Conservation (phyloP, 53 echinoderm and acorn worm species). For the Henricia sp. region DNA sequence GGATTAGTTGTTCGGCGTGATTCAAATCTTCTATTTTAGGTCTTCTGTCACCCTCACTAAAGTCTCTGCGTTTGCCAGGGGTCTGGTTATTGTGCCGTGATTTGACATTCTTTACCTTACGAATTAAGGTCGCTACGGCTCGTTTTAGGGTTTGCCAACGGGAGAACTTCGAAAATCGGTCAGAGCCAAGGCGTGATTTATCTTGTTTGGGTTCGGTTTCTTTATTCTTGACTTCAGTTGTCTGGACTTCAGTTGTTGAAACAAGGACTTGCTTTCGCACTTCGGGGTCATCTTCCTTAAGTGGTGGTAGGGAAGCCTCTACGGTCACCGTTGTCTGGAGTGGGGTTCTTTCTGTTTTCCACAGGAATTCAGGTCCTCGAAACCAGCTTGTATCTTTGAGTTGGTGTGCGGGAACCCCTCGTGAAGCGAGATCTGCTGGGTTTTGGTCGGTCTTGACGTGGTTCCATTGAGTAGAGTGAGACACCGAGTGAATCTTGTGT, state of each 20-base stretch:
- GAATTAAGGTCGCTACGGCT: too few relatives aligned
- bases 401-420: slow-evolving; percentile 41
- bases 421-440: slow-evolving; percentile 53
- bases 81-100: too few relatives aligned
- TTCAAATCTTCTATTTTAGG: too few relatives aligned
- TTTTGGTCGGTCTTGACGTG: slow-evolving; percentile 53
- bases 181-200: not conserved
- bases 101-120: too few relatives aligned
- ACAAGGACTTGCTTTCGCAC: slow-evolving; percentile 19
- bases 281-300: slow-evolving; percentile 47
- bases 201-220: not conserved
- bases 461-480: slow-evolving; percentile 51
- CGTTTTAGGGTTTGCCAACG: slow-evolving; percentile 36
- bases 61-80: too few relatives aligned
- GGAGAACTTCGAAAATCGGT: slow-evolving; percentile 49
- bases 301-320: not conserved
- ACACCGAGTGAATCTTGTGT: slow-evolving; percentile 49
- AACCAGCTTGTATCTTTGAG: slow-evolving; percentile 35
- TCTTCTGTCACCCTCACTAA: too few relatives aligned
- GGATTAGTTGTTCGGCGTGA: not conserved
- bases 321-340: not conserved
- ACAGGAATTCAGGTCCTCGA: slow-evolving; percentile 48
- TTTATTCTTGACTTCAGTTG: not conserved
- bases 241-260: too few relatives aligned
- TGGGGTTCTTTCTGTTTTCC: slow-evolving; percentile 2